Evolutionary conservation across 1,140 invertebrate genomes (phyloP), one percentile per base, ranked within the genome.

Genomic region (Penaeus chinensis): DNA sequence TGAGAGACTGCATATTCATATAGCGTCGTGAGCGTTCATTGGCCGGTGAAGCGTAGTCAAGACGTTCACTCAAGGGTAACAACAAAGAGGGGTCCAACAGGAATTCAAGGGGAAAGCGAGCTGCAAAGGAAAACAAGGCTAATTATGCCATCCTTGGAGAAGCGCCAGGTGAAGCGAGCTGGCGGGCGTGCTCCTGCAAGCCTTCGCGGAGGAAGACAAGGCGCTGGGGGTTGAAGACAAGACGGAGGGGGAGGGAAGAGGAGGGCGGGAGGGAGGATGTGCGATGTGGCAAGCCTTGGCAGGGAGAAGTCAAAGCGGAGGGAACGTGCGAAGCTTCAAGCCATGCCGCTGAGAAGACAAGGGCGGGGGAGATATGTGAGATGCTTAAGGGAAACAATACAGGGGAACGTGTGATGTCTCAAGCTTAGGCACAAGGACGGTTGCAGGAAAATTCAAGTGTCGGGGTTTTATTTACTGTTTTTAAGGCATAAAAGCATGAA

Each of bases 131-230:
- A 85, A 85, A 85, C 84, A 85, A 85, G 78, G 62, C 77, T 66
- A 85, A 85, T 85, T 85, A 85, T 85, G 60, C 78, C 84, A 78
- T 85, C 84, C 78, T 82, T 87, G 85, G 85, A 86, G 66, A 63
- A 71, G 69, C 79, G 85, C 79, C 85, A 82, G 85, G 69, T 81
- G 71, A 74, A 74, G 27, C 27, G 71, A 37, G 71, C 27, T 27
- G 71, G 27, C 42, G 71, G 42, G 71, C 71, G 71, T 74, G 71
- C 27, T 27, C 71, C 71, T 74, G 71, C 71, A 74, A 74, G 42
- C 71, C 42, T 27, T 27, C 71, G 71, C 71, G 27, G 71, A 74
- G 13, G 71, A 74, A 37, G 71, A 74, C 11, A 37, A 74, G 71
- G n/a, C 27, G 71, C 20, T 32, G 69, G 69, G 37, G 69, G 69